Evolutionary conservation across 2,797 vertebrate species (phyloP).

Genomic region (Gallinago solitaria): DNA sequence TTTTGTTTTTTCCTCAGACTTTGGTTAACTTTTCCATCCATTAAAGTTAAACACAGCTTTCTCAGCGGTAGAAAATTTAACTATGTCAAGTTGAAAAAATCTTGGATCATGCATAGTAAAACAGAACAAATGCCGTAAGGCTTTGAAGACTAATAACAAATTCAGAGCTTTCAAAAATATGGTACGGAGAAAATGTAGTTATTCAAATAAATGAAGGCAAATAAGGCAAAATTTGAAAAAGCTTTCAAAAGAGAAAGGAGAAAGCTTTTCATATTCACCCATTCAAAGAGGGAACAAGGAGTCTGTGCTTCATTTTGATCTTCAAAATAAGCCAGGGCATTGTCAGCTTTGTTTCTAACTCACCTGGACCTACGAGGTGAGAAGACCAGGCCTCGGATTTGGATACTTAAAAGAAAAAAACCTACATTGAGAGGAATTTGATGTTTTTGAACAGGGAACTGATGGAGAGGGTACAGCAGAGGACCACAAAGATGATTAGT

Average conservation of each 20-base stretch:
- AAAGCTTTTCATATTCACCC: background rate
- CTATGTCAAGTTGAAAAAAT: background rate
- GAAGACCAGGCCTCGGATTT: background rate
- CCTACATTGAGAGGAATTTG: background rate
- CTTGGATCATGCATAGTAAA: background rate
- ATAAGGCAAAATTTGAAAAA: background rate
- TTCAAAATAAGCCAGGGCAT: background rate
- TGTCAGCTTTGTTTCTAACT: background rate
- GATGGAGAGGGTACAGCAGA: too few species aligned
- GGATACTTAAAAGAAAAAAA: background rate
- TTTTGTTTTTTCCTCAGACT: background rate
- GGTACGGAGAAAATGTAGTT: fast-evolving
- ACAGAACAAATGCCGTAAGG: background rate
- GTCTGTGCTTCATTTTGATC: background rate
- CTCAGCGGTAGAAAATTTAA: background rate
- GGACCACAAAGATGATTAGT: too few species aligned
- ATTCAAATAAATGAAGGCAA: constrained; percentile 12
- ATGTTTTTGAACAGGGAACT: background rate
- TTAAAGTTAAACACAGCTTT: background rate
- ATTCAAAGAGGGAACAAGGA: background rate
- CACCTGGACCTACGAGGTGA: background rate
- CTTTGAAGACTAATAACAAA: background rate
- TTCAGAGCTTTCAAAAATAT: background rate
- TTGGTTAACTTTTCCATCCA: background rate
- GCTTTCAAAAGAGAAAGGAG: background rate